Evolutionary conservation across 2,888 invertebrate species (phyloP).

Genomic region (Drosophila anomalata): DNA sequence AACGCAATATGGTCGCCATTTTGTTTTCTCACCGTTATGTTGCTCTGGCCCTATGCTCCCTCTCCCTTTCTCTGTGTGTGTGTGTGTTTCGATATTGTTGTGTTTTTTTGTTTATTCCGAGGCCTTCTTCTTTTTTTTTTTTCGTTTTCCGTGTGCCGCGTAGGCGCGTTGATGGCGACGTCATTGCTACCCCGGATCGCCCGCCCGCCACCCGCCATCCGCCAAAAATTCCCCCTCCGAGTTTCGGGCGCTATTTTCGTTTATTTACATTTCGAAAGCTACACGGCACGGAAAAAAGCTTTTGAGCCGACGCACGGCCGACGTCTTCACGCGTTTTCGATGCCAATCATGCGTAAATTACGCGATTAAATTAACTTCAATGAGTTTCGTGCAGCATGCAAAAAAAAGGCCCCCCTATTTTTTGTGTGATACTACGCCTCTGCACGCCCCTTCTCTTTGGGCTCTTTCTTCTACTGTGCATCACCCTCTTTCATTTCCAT

Average conservation of each 20-base stretch:
- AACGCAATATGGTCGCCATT: constrained; percentile 75
- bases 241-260: constrained; percentile 51
- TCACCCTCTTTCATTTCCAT: constrained; percentile 2
- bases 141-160: constrained; percentile 50
- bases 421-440: neutral
- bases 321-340: constrained; percentile 60
- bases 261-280: constrained; percentile 74
- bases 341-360: constrained; percentile 79
- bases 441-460: constrained; percentile 1
- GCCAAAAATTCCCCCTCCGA: constrained; percentile 1
- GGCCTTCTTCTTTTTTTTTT: constrained; percentile 22
- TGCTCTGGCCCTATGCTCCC: constrained; percentile 43
- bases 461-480: neutral
- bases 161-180: constrained; percentile 67
- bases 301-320: constrained; percentile 40
- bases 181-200: constrained; percentile 44
- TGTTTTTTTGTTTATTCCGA: constrained; percentile 64
- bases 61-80: constrained; percentile 21
- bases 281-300: constrained; percentile 33
- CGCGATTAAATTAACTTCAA: constrained; percentile 76
- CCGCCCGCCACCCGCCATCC: constrained; percentile 2
- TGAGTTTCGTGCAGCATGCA: constrained; percentile 60
- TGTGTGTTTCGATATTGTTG: constrained; percentile 34
- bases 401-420: constrained; percentile 31
- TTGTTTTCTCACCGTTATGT: constrained; percentile 68